Base-by-base conservation (phyloP, 2,888 invertebrate species). In the Trachelus iudaicus region DNA sequence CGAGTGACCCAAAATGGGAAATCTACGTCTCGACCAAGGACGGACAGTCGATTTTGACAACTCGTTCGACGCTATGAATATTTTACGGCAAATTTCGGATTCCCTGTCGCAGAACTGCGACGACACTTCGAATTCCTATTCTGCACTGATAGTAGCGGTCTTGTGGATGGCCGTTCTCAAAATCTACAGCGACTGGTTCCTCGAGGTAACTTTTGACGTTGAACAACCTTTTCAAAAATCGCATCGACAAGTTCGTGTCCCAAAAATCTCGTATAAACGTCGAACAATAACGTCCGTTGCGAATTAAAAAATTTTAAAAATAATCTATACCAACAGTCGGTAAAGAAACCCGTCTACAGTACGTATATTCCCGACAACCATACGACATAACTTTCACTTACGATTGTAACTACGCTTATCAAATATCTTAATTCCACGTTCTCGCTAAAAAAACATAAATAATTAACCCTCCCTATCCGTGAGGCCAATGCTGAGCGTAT, bases 81-180 rank as follows among this genome's bases (percentile, higher is more conserved):
- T 56, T 23, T 0, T 56, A 15, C 23, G 40, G 23, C 4, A 23
- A 56, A 56, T 23, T 56, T 56, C 9, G 23, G 23, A 23, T 56
- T 56, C 23, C 23, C 23, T 56, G 40, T 56, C 40, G 0, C 40
- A 35, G 23, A 71, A 69, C 2, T 34, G 34, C 73, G 74, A 77
- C 9, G 73, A 74, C 34, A 73, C 73, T 2, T 31, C n/a, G 15
- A 40, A 56, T 33, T 35, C 34, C 34, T 77, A 31, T 37, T 69
- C 30, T n/a, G 68, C 9, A 23, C 4, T 13, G 56, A n/a, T 74
- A 33, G 69, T 68, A 12, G 73, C 73, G 13, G 4, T 30, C 33
- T 69, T 77, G 11, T 76, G 71, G 76, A 33, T 76, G 12, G 37
- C 34, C 12, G 37, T 71, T 30, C 23, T 71, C 40, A 76, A 76